Base-by-base conservation (phyloP, 2,797 vertebrate genomes). In the Sciurus carolinensis region DNA sequence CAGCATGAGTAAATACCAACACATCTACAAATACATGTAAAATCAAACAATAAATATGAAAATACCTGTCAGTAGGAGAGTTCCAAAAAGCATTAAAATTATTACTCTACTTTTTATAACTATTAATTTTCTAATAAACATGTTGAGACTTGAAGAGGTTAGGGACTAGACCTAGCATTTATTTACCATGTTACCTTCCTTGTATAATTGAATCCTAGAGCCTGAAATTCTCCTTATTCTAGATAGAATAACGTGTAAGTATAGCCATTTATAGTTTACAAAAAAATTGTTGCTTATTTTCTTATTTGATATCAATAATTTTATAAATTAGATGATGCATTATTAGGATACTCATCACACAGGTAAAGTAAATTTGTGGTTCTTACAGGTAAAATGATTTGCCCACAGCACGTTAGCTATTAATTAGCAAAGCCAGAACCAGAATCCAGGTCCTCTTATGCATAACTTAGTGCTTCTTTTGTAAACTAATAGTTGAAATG, bases 51-150 rank as follows among this genome's bases (percentile, higher is more conserved):
- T 88, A 36, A 42, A 24, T 28, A 22, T 15, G 71, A 86, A 66
- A 88, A 57, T 7, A 3, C 42, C 39, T 85, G 13, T 81, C 26
- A 47, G 13, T 9, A 33, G 64, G 47, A 13, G 36, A 64, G 24
- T 73, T 20, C 72, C 67, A 59, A 59, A 44, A 82, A 80, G 26
- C 39, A 57, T 59, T 5, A 44, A n/a, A 36, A 30, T 83, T 26
- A 54, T 67, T 85, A 33, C 30, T 30, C 6, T 62, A 24, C 44
- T 75, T 22, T 83, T 42, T 62, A 39, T 30, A 2, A 50, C 30
- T 79, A 44, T 77, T 71, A 39, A 44, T 90, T 84, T 95, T 81
- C 57, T 84, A 93, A 52, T 93, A 59, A 92, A 77, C 72, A 77
- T 11, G 69, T 22, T 80, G 30, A 67, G 8, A 62, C 77, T 84